Evolutionary conservation across 2,797 vertebrate genomes (phyloP), one percentile per base, ranked within the genome.

Genomic region (Heterohyrax brucei): DNA sequence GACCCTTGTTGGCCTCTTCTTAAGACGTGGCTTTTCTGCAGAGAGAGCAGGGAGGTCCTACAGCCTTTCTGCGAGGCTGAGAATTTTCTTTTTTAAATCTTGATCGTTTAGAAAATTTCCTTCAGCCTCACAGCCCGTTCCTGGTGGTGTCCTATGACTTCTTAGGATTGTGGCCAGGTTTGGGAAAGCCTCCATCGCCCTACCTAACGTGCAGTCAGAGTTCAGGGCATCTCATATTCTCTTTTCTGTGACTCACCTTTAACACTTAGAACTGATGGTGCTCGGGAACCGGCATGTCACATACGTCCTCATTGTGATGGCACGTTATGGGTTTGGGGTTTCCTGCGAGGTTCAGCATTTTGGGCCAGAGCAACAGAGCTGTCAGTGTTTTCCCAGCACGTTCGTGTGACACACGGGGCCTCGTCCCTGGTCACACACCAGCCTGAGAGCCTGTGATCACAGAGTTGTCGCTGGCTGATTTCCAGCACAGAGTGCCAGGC

Each of bases 211-310:
- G n/a, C n/a, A n/a, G n/a, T n/a, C n/a, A n/a, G n/a, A n/a, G n/a
- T 80, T 89, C 59, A 80, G 93, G 91, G 33, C 18, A 91, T 46
- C 94, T 95, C 19, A 4, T 46, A n/a, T 44, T 82, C 87, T 87
- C 50, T 88, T 85, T 94, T 72, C 61, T 30, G 66, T 72, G 72
- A 93, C 79, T 95, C 82, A 93, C 46, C 62, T 80, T 68, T 39
- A 87, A 33, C 24, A 76, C 85, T 91, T 46, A 89, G 82, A 83
- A 61, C 1, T 14, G 48, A 68, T 81, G 39, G 5, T 7, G 22
- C 76, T 72, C 48, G 6, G 79, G 56, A 92, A 50, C 39, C 70
- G 86, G 28, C 61, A 62, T 82, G 50, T 94, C 66, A 73, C 7
- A 14, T 4, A 18, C 46, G 56, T 50, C 50, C 75, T 78, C 2